phyloP scores from a whole-genome alignment of 2,888 invertebrate genomes.

The Odontocerum albicorne region DNA sequence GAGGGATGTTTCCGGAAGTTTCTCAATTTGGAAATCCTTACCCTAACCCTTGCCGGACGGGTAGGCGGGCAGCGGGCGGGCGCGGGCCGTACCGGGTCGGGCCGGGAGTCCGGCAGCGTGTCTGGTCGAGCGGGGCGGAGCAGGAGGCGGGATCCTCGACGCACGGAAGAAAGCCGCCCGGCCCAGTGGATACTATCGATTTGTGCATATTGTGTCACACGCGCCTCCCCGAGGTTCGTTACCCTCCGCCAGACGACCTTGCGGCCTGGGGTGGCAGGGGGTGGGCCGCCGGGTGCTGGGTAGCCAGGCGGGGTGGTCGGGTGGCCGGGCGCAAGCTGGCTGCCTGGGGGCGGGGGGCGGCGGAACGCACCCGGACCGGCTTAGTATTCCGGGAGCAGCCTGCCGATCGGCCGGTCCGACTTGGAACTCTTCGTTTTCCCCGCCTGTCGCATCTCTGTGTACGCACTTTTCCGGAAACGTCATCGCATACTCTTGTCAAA shows the following conservation, averaged over 20 bases:
- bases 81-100: not conserved
- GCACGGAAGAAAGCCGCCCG: slow-evolving; percentile 9
- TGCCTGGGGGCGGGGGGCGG: not conserved
- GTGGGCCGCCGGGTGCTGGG: not conserved
- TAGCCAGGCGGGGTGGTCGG: slow-evolving; percentile 1
- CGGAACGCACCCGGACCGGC: slow-evolving; percentile 20
- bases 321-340: not conserved
- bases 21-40: slow-evolving; percentile 4
- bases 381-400: slow-evolving; percentile 27
- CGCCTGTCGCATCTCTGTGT: slow-evolving; percentile 19
- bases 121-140: slow-evolving; percentile 6
- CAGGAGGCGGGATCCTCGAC: not conserved
- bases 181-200: slow-evolving; percentile 42
- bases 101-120: slow-evolving; percentile 4
- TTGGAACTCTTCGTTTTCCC: slow-evolving; percentile 20
- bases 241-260: slow-evolving; percentile 36
- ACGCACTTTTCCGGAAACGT: slow-evolving; percentile 15
- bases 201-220: slow-evolving; percentile 48
- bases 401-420: slow-evolving; percentile 23
- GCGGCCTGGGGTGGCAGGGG: slow-evolving; percentile 19
- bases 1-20: slow-evolving; percentile 2
- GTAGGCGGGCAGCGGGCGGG: not conserved
- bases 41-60: slow-evolving; percentile 6
- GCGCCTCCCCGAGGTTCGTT: slow-evolving; percentile 38
- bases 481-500: no score